These are phyloP conservation scores for Gymnobelideus leadbeateri DNA, from an alignment of 2,113 vertebrate species.

Conservation along the genomic window DNA sequence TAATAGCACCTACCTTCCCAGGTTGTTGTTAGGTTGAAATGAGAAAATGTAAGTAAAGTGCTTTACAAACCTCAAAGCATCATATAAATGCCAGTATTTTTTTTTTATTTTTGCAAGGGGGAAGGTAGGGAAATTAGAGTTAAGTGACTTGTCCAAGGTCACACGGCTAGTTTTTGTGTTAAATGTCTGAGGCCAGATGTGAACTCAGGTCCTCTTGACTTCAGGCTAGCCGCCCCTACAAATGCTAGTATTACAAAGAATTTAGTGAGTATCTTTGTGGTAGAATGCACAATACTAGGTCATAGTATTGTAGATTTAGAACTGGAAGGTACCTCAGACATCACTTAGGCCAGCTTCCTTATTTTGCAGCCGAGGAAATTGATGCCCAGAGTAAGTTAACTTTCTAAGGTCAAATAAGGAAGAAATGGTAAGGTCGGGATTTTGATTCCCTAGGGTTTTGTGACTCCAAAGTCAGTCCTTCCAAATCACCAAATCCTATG, in stretches of 20 bases:
- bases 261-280: neutral
- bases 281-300: neutral
- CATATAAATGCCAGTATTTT: neutral
- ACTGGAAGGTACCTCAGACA: neutral
- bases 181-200: too few species aligned
- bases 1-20: neutral
- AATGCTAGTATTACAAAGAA: neutral
- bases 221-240: too few species aligned
- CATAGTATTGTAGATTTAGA: neutral
- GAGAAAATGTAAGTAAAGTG: neutral
- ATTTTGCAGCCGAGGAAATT: neutral
- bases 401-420: neutral
- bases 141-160: too few species aligned
- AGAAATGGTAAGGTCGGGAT: neutral
- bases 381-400: neutral
- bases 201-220: too few species aligned
- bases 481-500: neutral
- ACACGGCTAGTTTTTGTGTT: too few species aligned
- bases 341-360: neutral
- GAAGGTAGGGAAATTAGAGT: too few species aligned
- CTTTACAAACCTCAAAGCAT: neutral
- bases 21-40: neutral
- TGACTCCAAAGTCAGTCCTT: neutral
- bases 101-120: too few species aligned
- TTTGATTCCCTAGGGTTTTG: neutral